These are phyloP conservation scores for Pristiophorus japonicus DNA, from an alignment of 2,113 vertebrate genomes.

Conservation along the genomic window DNA sequence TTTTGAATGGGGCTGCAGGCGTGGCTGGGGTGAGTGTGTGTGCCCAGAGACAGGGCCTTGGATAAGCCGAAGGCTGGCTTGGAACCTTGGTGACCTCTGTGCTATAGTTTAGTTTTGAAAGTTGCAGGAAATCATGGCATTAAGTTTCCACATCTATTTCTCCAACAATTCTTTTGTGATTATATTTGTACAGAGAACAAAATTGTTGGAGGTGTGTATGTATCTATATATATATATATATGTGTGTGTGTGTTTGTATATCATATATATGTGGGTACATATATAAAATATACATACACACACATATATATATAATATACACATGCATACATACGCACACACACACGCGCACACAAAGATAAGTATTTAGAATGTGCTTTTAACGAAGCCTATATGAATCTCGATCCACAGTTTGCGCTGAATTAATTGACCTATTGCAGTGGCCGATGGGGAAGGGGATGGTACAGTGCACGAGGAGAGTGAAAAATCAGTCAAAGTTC, in stretches of 20 bases:
- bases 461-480: background rate
- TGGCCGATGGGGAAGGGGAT: background rate
- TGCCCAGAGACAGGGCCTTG: background rate
- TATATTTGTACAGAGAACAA: constrained; percentile 25
- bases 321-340: background rate
- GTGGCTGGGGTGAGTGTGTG: background rate
- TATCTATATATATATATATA: background rate
- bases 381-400: background rate
- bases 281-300: background rate
- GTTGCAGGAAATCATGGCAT: background rate
- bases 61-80: background rate
- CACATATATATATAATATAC: background rate
- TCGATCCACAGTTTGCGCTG: background rate
- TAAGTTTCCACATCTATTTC: background rate
- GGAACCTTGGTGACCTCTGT: background rate
- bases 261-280: background rate
- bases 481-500: background rate
- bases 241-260: no score
- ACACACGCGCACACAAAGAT: background rate
- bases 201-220: constrained; percentile 16
- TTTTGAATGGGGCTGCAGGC: no score
- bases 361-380: constrained; percentile 25
- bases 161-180: constrained; percentile 23
- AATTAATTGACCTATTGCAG: constrained; percentile 1
- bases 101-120: background rate